Percentiles rank a stretch among this genome's conserved stretches.
These are phyloP conservation scores for Okapia johnstoni DNA, from an alignment of 2,113 vertebrate species.

Conservation along the genomic window DNA sequence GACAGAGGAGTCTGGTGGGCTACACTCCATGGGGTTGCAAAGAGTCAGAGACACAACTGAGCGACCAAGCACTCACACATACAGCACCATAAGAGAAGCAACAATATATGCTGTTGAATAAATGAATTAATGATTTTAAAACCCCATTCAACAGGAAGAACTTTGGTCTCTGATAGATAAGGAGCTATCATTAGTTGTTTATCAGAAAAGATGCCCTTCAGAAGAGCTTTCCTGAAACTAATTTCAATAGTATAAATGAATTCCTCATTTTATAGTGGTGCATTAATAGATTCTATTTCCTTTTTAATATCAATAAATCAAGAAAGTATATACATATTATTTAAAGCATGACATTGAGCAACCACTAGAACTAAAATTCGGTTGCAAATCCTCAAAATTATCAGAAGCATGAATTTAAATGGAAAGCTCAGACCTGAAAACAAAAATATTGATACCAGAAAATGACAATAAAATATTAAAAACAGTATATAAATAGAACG, in stretches of 20 bases:
- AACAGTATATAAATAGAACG: not conserved
- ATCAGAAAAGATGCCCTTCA: not conserved
- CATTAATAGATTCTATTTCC: not conserved
- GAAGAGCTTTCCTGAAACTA: slow-evolving; percentile 5
- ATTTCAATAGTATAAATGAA: not conserved
- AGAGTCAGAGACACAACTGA: not conserved
- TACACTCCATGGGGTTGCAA: not conserved
- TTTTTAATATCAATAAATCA: not conserved
- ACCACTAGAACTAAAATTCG: not conserved
- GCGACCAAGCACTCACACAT: not conserved
- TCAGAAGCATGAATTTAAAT: not conserved
- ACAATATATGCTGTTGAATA: not conserved
- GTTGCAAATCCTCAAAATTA: not conserved
- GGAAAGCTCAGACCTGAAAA: not conserved
- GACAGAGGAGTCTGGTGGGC: not conserved
- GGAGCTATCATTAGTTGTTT: not conserved
- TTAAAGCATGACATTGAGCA: not conserved
- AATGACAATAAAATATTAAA: not conserved
- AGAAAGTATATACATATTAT: not conserved
- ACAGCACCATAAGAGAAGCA: not conserved
- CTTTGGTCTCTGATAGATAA: not conserved
- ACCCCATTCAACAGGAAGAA: not conserved
- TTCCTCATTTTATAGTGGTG: not conserved
- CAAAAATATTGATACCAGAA: not conserved
- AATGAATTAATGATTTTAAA: not conserved